These are phyloP conservation scores for Hippotragus niger DNA, from an alignment of 2,113 vertebrate genomes.

Conservation along the genomic window DNA sequence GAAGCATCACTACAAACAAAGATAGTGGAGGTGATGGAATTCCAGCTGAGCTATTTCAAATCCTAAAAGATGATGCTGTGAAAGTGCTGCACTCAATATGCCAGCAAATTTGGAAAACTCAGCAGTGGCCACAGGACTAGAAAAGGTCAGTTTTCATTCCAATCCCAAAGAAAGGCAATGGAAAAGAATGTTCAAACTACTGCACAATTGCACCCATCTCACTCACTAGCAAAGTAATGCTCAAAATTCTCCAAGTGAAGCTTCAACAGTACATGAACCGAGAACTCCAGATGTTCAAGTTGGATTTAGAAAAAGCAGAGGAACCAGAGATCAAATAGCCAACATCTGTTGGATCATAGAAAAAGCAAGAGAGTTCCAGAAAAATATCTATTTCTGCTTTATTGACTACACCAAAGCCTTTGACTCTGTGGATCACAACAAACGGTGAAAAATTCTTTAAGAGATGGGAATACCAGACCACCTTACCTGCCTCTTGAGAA, in stretches of 20 bases:
- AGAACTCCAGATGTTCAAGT: not conserved
- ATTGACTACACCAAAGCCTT: not conserved
- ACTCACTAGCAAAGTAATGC: not conserved
- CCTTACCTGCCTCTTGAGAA: not conserved
- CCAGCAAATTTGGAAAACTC: not conserved
- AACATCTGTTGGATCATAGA: not conserved
- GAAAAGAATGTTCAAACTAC: not conserved
- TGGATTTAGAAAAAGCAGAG: not conserved
- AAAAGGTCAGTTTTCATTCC: not conserved
- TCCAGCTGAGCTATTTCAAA: not conserved
- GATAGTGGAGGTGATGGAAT: not conserved
- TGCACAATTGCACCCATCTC: not conserved
- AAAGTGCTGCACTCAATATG: not conserved
- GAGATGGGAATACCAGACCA: not conserved
- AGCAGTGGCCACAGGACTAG: not conserved
- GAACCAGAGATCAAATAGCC: not conserved
- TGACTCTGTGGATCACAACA: not conserved
- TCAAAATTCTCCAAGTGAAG: not conserved
- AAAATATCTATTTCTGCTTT: not conserved
- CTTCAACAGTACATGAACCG: not conserved
- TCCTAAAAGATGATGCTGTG: not conserved
- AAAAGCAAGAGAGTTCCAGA: not conserved
- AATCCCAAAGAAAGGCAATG: not conserved
- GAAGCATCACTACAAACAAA: not conserved
- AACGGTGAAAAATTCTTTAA: not conserved